These are phyloP conservation scores for Lepidurus apus DNA, from an alignment of 1,140 invertebrate genomes.

Conservation along the genomic window DNA sequence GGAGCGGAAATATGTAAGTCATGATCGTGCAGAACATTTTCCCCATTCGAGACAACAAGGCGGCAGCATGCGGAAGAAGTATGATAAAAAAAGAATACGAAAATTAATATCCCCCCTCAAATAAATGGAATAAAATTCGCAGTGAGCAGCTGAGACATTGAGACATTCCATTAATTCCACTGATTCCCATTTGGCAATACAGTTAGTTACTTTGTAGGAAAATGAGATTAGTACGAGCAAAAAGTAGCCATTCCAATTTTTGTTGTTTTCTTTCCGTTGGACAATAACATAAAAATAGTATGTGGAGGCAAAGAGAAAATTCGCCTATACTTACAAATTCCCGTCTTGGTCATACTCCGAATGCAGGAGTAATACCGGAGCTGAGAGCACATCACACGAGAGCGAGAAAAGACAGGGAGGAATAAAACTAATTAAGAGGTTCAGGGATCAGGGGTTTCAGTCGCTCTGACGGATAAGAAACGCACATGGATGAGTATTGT, in stretches of 20 bases:
- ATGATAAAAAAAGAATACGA: neutral
- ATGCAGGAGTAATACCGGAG: slow-evolving; percentile 21
- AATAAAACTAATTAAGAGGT: slow-evolving; percentile 20
- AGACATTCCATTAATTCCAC: too few species aligned
- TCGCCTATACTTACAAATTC: slow-evolving; percentile 22
- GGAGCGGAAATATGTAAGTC: neutral
- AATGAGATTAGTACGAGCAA: neutral
- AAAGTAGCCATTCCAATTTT: neutral
- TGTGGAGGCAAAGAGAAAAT: neutral
- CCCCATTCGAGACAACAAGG: neutral
- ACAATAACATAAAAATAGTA: neutral
- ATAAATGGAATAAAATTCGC: too few species aligned
- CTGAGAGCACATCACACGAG: slow-evolving; percentile 18
- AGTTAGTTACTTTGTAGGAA: too few species aligned
- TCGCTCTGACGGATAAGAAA: slow-evolving; percentile 1
- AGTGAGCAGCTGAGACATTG: too few species aligned
- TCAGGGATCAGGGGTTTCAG: neutral
- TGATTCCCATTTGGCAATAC: too few species aligned
- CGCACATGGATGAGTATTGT: slow-evolving; percentile 9
- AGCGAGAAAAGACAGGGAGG: slow-evolving; percentile 20
- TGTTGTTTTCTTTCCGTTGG: neutral
- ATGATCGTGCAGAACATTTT: slow-evolving; percentile 3
- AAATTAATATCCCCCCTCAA: too few species aligned
- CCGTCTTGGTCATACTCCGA: slow-evolving; percentile 18
- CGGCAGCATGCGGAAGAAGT: slow-evolving; percentile 17